Evolutionary conservation across 2,113 vertebrate genomes (phyloP).

Genomic region (Scytalopus superciliaris): DNA sequence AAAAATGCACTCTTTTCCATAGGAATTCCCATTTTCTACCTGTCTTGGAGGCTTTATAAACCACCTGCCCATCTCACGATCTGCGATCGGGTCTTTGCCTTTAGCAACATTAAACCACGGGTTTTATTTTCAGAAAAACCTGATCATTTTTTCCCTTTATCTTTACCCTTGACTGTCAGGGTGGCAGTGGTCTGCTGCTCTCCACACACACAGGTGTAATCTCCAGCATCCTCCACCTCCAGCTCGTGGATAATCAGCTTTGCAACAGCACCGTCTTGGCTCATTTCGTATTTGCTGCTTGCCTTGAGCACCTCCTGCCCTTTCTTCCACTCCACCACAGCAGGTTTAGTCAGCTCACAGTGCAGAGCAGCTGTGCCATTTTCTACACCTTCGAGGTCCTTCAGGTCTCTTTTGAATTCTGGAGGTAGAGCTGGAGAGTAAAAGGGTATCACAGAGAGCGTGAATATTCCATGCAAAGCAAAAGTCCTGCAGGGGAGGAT

Average conservation of each 20-base stretch:
- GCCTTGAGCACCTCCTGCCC: slow-evolving; percentile 37
- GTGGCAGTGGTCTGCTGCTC: slow-evolving; percentile 78
- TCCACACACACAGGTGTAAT: slow-evolving; percentile 77
- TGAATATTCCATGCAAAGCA: not conserved
- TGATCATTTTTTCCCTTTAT: not conserved
- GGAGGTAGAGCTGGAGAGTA: slow-evolving; percentile 41
- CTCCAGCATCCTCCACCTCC: slow-evolving; percentile 73
- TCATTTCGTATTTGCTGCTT: slow-evolving; percentile 77
- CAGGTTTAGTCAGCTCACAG: slow-evolving; percentile 69
- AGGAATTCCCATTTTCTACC: not conserved
- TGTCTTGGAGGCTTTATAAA: not conserved
- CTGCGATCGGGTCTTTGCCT: not conserved
- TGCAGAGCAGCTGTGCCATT: slow-evolving; percentile 8
- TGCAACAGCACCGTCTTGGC: slow-evolving; percentile 62
- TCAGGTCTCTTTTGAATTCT: slow-evolving; percentile 56
- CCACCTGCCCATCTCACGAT: not conserved
- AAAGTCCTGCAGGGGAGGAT: not conserved
- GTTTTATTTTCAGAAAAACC: not conserved
- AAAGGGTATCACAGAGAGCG: not conserved
- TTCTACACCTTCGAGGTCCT: slow-evolving; percentile 51
- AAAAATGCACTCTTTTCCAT: not conserved
- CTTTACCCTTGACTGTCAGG: slow-evolving; percentile 84
- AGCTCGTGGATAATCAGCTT: slow-evolving; percentile 72
- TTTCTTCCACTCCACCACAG: slow-evolving; percentile 72
- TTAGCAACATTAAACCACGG: not conserved